Conservation (phyloP, 2,797 vertebrate species). For the Spinibarbus caldwelli region DNA sequence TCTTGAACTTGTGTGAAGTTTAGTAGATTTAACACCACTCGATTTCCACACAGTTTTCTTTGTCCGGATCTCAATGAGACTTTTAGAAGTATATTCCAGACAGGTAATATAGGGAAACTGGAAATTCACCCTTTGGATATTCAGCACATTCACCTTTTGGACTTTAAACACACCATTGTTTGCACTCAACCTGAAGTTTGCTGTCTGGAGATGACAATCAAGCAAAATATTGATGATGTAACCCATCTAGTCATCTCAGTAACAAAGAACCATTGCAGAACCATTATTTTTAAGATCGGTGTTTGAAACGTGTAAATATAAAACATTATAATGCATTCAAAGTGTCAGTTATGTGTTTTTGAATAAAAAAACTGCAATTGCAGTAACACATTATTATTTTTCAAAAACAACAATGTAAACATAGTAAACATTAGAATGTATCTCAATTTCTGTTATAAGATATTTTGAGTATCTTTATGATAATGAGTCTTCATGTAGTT, state of each 20-base stretch:
- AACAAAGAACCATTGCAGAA: background rate
- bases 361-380: background rate
- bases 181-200: conserved; percentile 13
- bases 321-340: too few species aligned
- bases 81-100: background rate
- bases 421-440: background rate
- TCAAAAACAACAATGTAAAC: background rate
- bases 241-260: background rate
- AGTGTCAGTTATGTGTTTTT: background rate
- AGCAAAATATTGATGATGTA: background rate
- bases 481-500: background rate
- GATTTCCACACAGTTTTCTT: conserved; percentile 8
- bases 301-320: background rate
- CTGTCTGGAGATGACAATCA: background rate
- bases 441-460: background rate
- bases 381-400: background rate
- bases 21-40: background rate
- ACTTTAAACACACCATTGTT: conserved; percentile 12
- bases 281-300: background rate
- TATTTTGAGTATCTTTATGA: background rate
- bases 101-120: background rate
- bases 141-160: background rate
- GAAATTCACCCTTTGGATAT: background rate
- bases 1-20: conserved; percentile 33
- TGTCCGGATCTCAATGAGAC: background rate